Evolutionary conservation across 2,888 invertebrate species (phyloP).

Genomic region (Campoplex nolae): DNA sequence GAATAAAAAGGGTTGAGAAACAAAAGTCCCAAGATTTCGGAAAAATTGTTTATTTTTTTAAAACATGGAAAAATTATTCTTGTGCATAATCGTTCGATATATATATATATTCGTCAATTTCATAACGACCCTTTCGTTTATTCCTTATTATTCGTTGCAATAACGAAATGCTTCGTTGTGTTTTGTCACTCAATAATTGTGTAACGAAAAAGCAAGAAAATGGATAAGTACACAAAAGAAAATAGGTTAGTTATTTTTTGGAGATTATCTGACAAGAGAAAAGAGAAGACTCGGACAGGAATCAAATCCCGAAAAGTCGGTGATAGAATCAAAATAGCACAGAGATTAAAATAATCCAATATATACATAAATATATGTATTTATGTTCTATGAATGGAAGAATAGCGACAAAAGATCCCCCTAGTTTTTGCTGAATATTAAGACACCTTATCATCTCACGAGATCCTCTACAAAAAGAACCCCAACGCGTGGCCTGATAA

Average conservation of each 20-base stretch:
- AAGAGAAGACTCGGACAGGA: slow-evolving; percentile 21
- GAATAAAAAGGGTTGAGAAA: slow-evolving; percentile 2
- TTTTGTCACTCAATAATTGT: neutral
- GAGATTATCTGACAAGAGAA: neutral
- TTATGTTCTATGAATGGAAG: neutral
- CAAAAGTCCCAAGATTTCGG: neutral
- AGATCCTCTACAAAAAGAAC: slow-evolving; percentile 4
- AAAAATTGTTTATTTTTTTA: neutral
- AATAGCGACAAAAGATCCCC: slow-evolving; percentile 11
- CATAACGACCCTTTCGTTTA: no score
- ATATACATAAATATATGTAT: neutral
- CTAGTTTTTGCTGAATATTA: slow-evolving; percentile 25
- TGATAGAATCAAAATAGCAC: neutral
- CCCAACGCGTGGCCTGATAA: slow-evolving; percentile 33
- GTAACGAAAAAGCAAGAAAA: neutral
- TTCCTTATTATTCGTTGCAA: no score
- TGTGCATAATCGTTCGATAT: no score
- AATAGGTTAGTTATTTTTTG: neutral
- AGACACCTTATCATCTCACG: slow-evolving; percentile 30
- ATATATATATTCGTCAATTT: no score
- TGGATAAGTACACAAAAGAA: neutral
- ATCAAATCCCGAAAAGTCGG: slow-evolving; percentile 29
- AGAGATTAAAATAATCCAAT: slow-evolving; percentile 17
- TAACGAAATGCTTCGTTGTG: no score
- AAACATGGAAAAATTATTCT: no score